Evolutionary conservation across 2,797 vertebrate species (phyloP), one percentile per base, ranked within the genome.

Genomic region (Peromyscus eremicus): DNA sequence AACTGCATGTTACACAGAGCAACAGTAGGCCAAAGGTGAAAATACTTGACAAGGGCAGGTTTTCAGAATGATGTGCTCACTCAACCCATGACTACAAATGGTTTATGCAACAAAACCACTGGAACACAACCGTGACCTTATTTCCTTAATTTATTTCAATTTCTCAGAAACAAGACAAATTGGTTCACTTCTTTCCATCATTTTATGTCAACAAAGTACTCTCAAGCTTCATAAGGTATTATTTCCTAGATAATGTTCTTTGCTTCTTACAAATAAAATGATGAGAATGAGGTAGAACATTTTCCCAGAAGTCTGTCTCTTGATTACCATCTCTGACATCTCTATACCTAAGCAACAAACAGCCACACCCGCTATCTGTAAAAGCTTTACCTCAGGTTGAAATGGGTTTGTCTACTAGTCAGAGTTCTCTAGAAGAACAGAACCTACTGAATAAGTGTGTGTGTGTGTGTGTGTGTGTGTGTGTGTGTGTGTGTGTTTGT

Each of bases 1-100:
- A 17, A 7, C 25, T 19, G 1, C 0, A 34, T 23, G 0, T 70
- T 46, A 3, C 0, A 10, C 5, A 49, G 34, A 16, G 17, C 2
- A 76, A 40, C 13, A 5, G 16, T 14, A 49, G 5, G 8, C 8
- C 5, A 25, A 40, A 25, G 16, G 4, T 68, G 29, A 94, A 43
- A 70, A 49, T 49, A 29, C 12, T 62, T 64, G 13, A 29, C 23
- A 34, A 23, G 32, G 19, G 12, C 46, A 6, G 11, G 37, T 34
- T n/a, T 89, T 62, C 49, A 64, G 17, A 49, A 29, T 43, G 23
- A 2, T 32, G 60, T 34, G 27, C 37, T 89, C 73, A 25, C 12
- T 80, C 13, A 90, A 14, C 6, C 25, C 52, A 17, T 62, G 34
- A 34, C 40, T 52, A 60, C 40, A 68, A 14, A 81, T 52, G 27